Conservation (phyloP, 2,888 invertebrate species). For the Chirona hameri region DNA sequence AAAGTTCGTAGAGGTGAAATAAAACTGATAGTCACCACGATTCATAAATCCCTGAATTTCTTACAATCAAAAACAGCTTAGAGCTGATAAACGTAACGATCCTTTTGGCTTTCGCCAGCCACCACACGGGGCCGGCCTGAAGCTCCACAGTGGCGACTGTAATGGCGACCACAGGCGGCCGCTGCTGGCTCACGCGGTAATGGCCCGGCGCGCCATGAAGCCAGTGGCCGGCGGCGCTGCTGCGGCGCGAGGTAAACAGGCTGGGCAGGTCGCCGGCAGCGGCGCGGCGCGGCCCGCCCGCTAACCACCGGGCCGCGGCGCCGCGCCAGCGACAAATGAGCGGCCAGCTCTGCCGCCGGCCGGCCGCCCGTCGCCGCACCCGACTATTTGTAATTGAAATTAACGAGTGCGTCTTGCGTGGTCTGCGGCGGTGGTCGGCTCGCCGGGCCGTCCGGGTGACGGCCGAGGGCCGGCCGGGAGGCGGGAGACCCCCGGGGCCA, state of each 20-base stretch:
- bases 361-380: neutral
- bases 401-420: conserved; percentile 38
- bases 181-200: neutral
- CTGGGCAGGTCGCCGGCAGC: neutral
- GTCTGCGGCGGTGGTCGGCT: too few relatives aligned
- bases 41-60: too few relatives aligned
- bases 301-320: neutral
- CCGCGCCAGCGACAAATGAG: neutral
- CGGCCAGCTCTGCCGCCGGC: neutral
- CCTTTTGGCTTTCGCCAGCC: too few relatives aligned
- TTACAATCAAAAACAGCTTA: too few relatives aligned
- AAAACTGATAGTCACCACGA: too few relatives aligned
- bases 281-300: neutral
- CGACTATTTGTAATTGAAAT: conserved; percentile 22
- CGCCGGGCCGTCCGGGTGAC: conserved; percentile 33
- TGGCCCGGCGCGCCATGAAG: neutral
- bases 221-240: neutral
- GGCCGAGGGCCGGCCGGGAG: conserved; percentile 55
- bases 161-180: too few relatives aligned
- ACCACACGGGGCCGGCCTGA: too few relatives aligned
- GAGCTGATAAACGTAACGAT: too few relatives aligned
- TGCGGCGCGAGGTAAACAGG: neutral
- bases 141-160: too few relatives aligned
- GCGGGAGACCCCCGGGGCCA: conserved; percentile 50
- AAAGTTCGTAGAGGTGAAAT: too few relatives aligned